Evolutionary conservation across 2,888 invertebrate species (phyloP).

Genomic region (Hedya salicella): DNA sequence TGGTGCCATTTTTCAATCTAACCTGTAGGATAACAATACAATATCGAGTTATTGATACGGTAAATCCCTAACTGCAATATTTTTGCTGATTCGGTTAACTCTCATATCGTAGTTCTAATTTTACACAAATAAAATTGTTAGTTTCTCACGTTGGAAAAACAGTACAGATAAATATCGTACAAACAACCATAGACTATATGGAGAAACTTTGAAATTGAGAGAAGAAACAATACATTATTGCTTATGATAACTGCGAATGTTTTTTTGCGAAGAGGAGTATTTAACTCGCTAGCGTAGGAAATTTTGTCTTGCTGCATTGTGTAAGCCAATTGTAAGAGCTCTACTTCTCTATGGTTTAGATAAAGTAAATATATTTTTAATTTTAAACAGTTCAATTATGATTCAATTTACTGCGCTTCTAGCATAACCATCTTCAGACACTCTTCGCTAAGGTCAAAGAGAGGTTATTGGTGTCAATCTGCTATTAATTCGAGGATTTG

Average conservation of each 20-base stretch:
- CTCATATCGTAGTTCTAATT: conserved; percentile 15
- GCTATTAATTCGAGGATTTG: conserved; percentile 20
- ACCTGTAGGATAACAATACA: background rate
- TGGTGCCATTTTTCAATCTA: conserved; percentile 52
- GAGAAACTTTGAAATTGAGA: no score
- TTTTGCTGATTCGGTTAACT: conserved; percentile 7
- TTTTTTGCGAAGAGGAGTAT: conserved; percentile 16
- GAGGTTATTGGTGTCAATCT: conserved; percentile 67
- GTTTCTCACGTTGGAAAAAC: conserved; percentile 2
- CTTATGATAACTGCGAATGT: no score
- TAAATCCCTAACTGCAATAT: conserved; percentile 3
- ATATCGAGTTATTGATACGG: background rate
- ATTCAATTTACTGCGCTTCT: background rate
- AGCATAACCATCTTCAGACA: background rate
- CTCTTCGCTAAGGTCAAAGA: conserved; percentile 50
- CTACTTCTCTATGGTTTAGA: conserved; percentile 26
- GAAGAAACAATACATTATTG: no score
- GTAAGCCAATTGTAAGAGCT: background rate
- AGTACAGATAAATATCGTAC: background rate
- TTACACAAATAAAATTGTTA: background rate
- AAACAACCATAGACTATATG: background rate
- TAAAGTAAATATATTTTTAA: background rate
- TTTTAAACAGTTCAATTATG: rapidly evolving
- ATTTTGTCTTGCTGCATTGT: conserved; percentile 9
- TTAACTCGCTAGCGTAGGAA: background rate